These are phyloP conservation scores for Archips crataeganus DNA, from an alignment of 2,888 invertebrate species.

Conservation along the genomic window DNA sequence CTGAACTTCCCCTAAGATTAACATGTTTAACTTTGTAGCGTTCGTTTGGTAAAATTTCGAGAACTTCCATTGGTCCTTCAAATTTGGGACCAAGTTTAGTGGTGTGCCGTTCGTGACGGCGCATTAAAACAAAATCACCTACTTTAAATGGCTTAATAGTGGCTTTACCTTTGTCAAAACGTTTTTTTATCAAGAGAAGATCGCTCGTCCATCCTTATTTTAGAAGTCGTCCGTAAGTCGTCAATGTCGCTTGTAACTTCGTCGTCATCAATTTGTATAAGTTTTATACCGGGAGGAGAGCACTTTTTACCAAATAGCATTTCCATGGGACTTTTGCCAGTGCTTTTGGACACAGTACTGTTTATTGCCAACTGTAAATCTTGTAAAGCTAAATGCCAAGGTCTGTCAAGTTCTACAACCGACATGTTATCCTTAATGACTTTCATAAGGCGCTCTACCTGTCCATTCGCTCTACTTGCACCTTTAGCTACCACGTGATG, in stretches of 20 bases:
- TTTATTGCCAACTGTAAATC: slow-evolving; percentile 44
- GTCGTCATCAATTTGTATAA: too few relatives aligned
- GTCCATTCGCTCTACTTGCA: slow-evolving; percentile 42
- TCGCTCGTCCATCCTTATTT: slow-evolving; percentile 7
- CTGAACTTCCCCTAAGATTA: too few relatives aligned
- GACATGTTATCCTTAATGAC: slow-evolving; percentile 41
- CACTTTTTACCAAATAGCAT: slow-evolving; percentile 24
- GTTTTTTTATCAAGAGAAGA: slow-evolving; percentile 37
- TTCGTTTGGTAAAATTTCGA: slow-evolving; percentile 42
- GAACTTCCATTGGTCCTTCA: slow-evolving; percentile 43
- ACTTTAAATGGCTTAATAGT: slow-evolving; percentile 34
- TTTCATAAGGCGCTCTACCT: slow-evolving; percentile 41
- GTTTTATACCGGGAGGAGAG: slow-evolving; percentile 1
- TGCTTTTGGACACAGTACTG: slow-evolving; percentile 41
- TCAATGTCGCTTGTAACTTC: too few relatives aligned
- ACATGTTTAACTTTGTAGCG: slow-evolving; percentile 43
- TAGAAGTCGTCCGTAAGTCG: too few relatives aligned
- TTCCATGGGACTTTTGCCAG: slow-evolving; percentile 38
- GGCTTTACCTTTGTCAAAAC: slow-evolving; percentile 37
- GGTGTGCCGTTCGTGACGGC: slow-evolving; percentile 15
- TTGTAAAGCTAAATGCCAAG: slow-evolving; percentile 34
- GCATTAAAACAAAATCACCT: slow-evolving; percentile 44
- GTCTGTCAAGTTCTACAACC: slow-evolving; percentile 30
- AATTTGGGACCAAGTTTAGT: slow-evolving; percentile 31
- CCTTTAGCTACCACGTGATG: slow-evolving; percentile 42